These are phyloP conservation scores for Hydrotaea cyrtoneurina DNA, from an alignment of 2,888 invertebrate species.

Conservation along the genomic window DNA sequence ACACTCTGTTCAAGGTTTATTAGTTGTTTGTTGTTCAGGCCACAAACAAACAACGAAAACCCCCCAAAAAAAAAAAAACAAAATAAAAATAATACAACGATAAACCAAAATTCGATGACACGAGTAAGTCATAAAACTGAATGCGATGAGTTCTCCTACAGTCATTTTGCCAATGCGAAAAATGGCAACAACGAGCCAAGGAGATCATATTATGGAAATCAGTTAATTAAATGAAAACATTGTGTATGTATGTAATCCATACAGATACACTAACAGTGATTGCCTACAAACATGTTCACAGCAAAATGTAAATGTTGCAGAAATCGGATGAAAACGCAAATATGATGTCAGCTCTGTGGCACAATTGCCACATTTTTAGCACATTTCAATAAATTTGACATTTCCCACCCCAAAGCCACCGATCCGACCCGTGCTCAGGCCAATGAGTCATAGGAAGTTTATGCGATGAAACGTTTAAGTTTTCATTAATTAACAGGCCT, in stretches of 20 bases:
- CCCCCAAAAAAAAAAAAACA: not conserved
- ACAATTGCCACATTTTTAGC: not conserved
- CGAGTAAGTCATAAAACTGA: constrained; percentile 57
- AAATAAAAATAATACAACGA: constrained; percentile 37
- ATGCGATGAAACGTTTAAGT: constrained; percentile 8
- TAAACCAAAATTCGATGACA: constrained; percentile 54
- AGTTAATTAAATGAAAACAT: constrained; percentile 57
- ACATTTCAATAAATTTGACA: constrained; percentile 19
- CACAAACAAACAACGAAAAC: constrained; percentile 11
- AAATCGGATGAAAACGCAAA: constrained; percentile 22
- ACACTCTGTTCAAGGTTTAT: constrained; percentile 31
- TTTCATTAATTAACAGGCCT: constrained; percentile 26
- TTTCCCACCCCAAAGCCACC: not conserved
- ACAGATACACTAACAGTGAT: not conserved
- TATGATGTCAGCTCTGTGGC: constrained; percentile 14
- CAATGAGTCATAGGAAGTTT: not conserved
- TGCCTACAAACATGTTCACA: not conserved
- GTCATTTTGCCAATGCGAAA: constrained; percentile 32
- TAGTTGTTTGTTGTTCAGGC: constrained; percentile 31
- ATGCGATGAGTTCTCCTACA: not conserved
- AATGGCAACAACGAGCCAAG: constrained; percentile 13
- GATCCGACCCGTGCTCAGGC: not conserved
- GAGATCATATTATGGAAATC: constrained; percentile 32
- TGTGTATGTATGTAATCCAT: not conserved
- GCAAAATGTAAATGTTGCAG: constrained; percentile 31